A percentile compares a stretch with the other conserved stretches of the same genome.
These are phyloP conservation scores for Sorex maritimensis DNA, from an alignment of 2,797 vertebrate species.

Conservation along the genomic window DNA sequence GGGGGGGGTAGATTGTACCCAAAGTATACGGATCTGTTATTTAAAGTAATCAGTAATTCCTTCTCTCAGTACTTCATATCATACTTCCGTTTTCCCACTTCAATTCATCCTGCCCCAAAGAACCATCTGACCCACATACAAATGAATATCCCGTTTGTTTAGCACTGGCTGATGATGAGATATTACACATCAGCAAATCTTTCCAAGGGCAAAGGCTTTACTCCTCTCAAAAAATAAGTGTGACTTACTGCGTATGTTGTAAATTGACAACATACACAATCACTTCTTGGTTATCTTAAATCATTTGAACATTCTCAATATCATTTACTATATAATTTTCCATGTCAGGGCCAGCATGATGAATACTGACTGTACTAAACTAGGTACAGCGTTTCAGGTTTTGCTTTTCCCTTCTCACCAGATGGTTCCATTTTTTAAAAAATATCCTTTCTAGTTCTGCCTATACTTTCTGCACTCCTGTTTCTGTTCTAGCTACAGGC, in stretches of 20 bases:
- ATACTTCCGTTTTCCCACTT: background rate
- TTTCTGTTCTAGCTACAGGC: background rate
- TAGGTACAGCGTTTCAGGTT: background rate
- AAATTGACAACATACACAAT: background rate
- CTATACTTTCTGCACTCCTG: background rate
- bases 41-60: slow-evolving; percentile 66
- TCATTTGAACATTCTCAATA: slow-evolving; percentile 58
- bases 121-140: background rate
- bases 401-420: background rate
- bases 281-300: slow-evolving; percentile 58
- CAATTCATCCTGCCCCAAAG: background rate
- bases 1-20: background rate
- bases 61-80: slow-evolving; percentile 19
- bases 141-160: slow-evolving; percentile 3
- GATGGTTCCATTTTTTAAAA: background rate
- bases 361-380: slow-evolving; percentile 50
- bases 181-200: slow-evolving; percentile 12
- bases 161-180: background rate
- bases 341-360: background rate
- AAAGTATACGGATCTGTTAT: slow-evolving; percentile 48
- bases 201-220: slow-evolving; percentile 35
- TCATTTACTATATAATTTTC: background rate
- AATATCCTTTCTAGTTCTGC: background rate
- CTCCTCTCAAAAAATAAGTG: slow-evolving; percentile 4
- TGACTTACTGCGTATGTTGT: no score